Percentiles rank a stretch among this genome's conserved stretches.
These are phyloP conservation scores for Apeltes quadracus DNA, from an alignment of 2,113 vertebrate species.

Conservation along the genomic window DNA sequence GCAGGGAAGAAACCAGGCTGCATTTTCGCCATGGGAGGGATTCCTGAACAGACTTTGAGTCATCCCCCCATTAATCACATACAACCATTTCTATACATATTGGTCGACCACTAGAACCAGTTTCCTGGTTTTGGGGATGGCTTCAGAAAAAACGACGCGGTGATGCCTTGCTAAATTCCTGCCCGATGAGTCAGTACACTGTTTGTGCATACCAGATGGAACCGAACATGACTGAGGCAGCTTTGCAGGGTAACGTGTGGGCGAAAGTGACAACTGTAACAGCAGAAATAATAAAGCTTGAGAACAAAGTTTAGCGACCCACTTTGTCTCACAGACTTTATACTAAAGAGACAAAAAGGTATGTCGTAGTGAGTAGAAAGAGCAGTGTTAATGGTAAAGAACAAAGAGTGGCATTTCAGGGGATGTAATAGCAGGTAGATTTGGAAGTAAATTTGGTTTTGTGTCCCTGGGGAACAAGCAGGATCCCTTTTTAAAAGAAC, in stretches of 20 bases:
- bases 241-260: not conserved
- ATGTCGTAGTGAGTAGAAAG: constrained; percentile 9
- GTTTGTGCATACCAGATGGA: constrained; percentile 13
- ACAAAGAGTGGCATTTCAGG: not conserved
- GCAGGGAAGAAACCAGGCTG: constrained; percentile 61
- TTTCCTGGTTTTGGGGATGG: not conserved
- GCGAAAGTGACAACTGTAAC: not conserved
- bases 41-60: constrained; percentile 18
- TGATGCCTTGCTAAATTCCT: not conserved
- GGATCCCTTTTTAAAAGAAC: not conserved
- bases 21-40: constrained; percentile 47
- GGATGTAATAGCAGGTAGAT: not conserved
- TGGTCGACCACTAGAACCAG: too few species aligned
- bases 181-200: not conserved
- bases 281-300: constrained; percentile 3
- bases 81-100: too few species aligned
- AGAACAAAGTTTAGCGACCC: not conserved
- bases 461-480: not conserved
- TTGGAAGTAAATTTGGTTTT: not conserved
- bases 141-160: not conserved
- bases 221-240: constrained; percentile 5
- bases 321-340: not conserved
- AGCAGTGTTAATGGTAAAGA: not conserved
- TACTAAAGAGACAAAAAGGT: not conserved
- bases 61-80: not conserved